Conservation (phyloP, 2,113 vertebrate species). For the Ceuthmochares aereus region DNA sequence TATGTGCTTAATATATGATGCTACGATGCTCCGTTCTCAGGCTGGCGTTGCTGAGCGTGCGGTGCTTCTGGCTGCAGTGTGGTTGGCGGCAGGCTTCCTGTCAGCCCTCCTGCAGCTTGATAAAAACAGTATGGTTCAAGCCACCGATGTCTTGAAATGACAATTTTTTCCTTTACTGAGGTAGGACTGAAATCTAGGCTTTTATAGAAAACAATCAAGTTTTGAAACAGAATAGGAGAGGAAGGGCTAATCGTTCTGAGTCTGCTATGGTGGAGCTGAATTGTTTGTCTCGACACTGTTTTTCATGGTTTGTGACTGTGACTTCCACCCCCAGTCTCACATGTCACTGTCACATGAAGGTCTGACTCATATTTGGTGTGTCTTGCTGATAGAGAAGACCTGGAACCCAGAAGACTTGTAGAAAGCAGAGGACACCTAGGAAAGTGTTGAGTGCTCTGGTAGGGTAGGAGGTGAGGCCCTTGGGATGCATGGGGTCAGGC, state of each 20-base stretch:
- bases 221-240: neutral
- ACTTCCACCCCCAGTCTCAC: slow-evolving; percentile 8
- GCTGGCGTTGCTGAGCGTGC: neutral
- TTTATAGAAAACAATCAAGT: neutral
- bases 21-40: neutral
- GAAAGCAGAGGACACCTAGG: neutral
- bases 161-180: neutral
- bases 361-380: neutral
- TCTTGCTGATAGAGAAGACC: neutral
- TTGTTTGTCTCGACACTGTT: neutral
- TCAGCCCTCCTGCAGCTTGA: neutral
- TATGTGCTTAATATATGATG: neutral
- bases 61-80: neutral
- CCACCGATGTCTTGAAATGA: neutral
- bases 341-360: neutral
- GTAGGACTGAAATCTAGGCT: neutral
- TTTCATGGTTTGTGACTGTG: neutral
- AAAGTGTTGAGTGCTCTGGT: neutral
- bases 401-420: neutral
- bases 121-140: neutral
- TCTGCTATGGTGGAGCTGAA: neutral
- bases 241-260: neutral
- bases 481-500: neutral
- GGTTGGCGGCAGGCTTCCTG: neutral
- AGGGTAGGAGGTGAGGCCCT: neutral